Evolutionary conservation across 2,888 invertebrate genomes (phyloP).

Genomic region (Apotomis capreana): DNA sequence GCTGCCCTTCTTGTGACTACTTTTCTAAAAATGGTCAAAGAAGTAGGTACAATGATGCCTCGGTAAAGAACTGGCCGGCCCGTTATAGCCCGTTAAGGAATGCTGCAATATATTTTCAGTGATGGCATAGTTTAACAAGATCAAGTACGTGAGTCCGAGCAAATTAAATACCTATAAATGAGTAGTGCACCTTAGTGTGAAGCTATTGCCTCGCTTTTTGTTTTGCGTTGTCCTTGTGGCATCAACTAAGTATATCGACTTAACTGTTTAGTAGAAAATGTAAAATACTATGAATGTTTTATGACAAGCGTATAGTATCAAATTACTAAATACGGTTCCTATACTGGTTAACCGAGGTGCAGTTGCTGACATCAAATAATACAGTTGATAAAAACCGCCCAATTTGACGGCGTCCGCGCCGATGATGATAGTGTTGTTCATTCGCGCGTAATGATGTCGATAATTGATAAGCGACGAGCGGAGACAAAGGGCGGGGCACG

Average conservation of each 20-base stretch:
- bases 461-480: conserved; percentile 61
- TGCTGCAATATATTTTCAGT: too few relatives aligned
- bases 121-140: too few relatives aligned
- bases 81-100: background rate
- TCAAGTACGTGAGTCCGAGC: too few relatives aligned
- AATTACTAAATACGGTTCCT: background rate
- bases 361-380: background rate
- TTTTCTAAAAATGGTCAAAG: conserved; percentile 2
- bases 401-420: conserved; percentile 19
- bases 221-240: too few relatives aligned
- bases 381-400: conserved; percentile 9
- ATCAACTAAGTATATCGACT: too few relatives aligned
- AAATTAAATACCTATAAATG: too few relatives aligned
- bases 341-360: background rate
- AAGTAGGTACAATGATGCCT: too few relatives aligned
- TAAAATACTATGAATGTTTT: too few relatives aligned
- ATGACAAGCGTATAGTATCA: too few relatives aligned
- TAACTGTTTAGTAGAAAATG: too few relatives aligned
- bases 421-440: conserved; percentile 62
- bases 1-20: background rate
- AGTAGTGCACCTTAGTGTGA: too few relatives aligned
- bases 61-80: background rate
- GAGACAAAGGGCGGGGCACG: conserved; percentile 69
- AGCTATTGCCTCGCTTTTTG: too few relatives aligned
- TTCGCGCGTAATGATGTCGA: conserved; percentile 61